Conservation (phyloP, 1,140 invertebrate species). For the Chionoecetes opilio region DNA sequence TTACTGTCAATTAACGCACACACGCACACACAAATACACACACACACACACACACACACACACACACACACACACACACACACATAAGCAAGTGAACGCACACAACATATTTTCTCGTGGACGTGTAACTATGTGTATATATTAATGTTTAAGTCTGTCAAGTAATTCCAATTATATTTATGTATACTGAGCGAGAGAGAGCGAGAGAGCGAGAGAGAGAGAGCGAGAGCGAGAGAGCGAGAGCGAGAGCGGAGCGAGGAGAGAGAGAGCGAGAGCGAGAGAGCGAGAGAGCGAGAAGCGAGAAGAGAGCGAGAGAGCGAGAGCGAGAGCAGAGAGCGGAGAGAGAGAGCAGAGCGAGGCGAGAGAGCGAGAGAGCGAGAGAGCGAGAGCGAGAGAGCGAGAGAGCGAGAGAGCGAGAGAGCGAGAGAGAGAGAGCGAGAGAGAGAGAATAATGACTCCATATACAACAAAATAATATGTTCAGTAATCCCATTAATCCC, state of each 20-base stretch:
- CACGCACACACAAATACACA: slow-evolving; percentile 1
- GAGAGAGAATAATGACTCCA: too few species aligned
- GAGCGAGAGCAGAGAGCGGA: background rate
- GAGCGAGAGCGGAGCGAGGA: background rate
- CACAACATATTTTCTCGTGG: background rate
- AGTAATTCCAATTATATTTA: slow-evolving; percentile 31
- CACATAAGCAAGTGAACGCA: too few species aligned
- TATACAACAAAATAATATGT: too few species aligned
- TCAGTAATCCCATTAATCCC: background rate
- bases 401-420: too few species aligned
- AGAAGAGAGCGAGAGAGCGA: background rate
- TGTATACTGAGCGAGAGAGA: background rate
- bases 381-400: background rate
- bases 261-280: background rate
- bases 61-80: background rate
- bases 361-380: background rate
- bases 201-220: slow-evolving; percentile 7
- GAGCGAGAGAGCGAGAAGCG: background rate
- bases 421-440: too few species aligned
- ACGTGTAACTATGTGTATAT: slow-evolving; percentile 2
- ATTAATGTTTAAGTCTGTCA: slow-evolving; percentile 31
- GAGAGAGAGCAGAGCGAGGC: too few species aligned
- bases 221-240: background rate
- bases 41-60: slow-evolving; percentile 12
- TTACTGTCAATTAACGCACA: background rate